Base-by-base conservation (phyloP, 2,888 invertebrate species). In the Zygaena filipendulae region DNA sequence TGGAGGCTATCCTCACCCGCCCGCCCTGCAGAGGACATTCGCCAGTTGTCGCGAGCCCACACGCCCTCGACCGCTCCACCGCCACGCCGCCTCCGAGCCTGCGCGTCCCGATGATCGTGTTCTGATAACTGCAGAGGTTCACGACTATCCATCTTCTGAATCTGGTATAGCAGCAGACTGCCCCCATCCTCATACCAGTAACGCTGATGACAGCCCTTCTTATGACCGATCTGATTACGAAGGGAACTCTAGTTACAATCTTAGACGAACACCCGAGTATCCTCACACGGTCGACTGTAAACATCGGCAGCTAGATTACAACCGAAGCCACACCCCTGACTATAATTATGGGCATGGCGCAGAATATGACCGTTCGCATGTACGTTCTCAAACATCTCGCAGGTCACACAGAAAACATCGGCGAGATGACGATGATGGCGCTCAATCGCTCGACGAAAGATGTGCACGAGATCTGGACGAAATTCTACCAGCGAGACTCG, bases 1-100 rank as follows among this genome's bases (percentile, higher is more conserved):
- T 44, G 88, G 88, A 40, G 85, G 86, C 35, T 88, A 87, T 58
- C 87, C 59, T 25, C 67, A 59, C 29, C 87, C 57, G 39, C 86
- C 87, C 7, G 51, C 67, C n/a, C 58, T 79, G 27, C 77, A 77
- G 43, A 59, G 74, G 33, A 61, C 67, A 3, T 79, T 72, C 38
- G 74, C 79, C 42, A 79, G 77, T 43, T 79, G 77, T 37, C 67
- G 79, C 40, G 79, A 77, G 35, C 49, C 59, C 4, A 52, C 60
- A 13, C 61, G 70, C 10, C 75, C 74, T 1, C 59, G 75, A 3
- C 70, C 71, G 1, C 62, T 69, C 35, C 77, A 77, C 40, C 68
- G 77, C 11, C 75, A 77, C 43, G 75, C 72, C 9, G 45, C 62
- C 3, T 80, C 81, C 24, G 80, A 80, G 39, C 81, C 80, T 2